A percentile compares a stretch with the other conserved stretches of the same genome.
phyloP scores from a whole-genome alignment of 2,888 invertebrate species.

The Meteorus colon region DNA sequence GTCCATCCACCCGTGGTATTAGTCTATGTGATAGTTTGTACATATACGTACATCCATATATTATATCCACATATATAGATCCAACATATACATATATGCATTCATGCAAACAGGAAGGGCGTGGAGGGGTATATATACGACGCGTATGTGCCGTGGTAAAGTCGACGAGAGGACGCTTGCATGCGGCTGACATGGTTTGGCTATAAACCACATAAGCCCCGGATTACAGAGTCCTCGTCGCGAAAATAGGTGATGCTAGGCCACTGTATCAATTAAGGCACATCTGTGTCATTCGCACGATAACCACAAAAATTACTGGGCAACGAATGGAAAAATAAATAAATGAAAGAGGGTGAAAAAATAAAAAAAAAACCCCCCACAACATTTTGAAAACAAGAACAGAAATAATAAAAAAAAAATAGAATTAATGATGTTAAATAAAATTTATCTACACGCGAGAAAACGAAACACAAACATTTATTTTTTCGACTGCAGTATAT shows the following conservation, averaged over 20 bases:
- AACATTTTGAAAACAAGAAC: not conserved
- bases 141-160: conserved; percentile 31
- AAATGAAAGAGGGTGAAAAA: not conserved
- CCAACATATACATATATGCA: not conserved
- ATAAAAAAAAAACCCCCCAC: not conserved
- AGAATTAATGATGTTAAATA: not conserved
- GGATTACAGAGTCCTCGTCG: conserved; percentile 65
- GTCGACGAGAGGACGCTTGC: conserved; percentile 2
- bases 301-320: not conserved
- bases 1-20: conserved; percentile 46
- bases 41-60: conserved; percentile 17
- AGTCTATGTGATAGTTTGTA: conserved; percentile 29
- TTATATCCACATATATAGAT: not conserved
- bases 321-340: not conserved
- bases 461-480: not conserved
- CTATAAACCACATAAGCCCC: conserved; percentile 66
- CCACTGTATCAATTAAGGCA: conserved; percentile 65
- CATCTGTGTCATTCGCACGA: conserved; percentile 50
- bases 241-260: conserved; percentile 53
- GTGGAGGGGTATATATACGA: conserved; percentile 26
- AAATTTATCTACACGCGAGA: too few relatives aligned
- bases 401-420: not conserved
- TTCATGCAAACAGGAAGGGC: not conserved
- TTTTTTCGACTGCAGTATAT: not conserved
- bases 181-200: conserved; percentile 60